phyloP scores from a whole-genome alignment of 2,888 invertebrate genomes.

The Drosophila ochracea region DNA sequence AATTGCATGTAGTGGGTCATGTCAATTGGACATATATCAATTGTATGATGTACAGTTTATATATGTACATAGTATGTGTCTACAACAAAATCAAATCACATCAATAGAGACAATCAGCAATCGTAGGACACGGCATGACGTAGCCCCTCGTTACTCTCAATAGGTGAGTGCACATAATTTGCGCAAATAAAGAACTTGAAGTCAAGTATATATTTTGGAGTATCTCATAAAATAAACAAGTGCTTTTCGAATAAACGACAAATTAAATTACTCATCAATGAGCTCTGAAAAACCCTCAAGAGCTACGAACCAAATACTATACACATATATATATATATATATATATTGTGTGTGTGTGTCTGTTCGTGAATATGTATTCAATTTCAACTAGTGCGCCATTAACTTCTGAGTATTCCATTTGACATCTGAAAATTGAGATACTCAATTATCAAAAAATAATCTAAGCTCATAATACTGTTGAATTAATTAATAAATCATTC shows the following conservation, averaged over 20 bases:
- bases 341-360: too few species aligned
- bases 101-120: slow-evolving; percentile 24
- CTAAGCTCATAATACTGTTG: slow-evolving; percentile 8
- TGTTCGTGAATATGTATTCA: background rate
- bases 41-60: background rate
- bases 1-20: slow-evolving; percentile 2
- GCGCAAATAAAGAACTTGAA: slow-evolving; percentile 75
- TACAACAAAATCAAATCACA: slow-evolving; percentile 22
- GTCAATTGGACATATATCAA: background rate
- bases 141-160: slow-evolving; percentile 6
- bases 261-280: slow-evolving; percentile 80
- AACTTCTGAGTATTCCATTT: slow-evolving; percentile 16
- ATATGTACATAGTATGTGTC: background rate
- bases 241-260: slow-evolving; percentile 81
- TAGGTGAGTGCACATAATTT: slow-evolving; percentile 46
- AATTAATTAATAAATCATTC: background rate
- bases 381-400: slow-evolving; percentile 25
- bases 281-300: slow-evolving; percentile 35
- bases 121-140: slow-evolving; percentile 4
- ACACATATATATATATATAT: background rate
- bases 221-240: slow-evolving; percentile 80
- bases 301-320: slow-evolving; percentile 6
- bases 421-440: slow-evolving; percentile 1
- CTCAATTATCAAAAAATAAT: background rate
- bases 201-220: slow-evolving; percentile 79